Percentiles rank a stretch among this genome's conserved stretches.
These are phyloP conservation scores for Lasiurus borealis DNA, from an alignment of 2,113 vertebrate species.

Conservation along the genomic window DNA sequence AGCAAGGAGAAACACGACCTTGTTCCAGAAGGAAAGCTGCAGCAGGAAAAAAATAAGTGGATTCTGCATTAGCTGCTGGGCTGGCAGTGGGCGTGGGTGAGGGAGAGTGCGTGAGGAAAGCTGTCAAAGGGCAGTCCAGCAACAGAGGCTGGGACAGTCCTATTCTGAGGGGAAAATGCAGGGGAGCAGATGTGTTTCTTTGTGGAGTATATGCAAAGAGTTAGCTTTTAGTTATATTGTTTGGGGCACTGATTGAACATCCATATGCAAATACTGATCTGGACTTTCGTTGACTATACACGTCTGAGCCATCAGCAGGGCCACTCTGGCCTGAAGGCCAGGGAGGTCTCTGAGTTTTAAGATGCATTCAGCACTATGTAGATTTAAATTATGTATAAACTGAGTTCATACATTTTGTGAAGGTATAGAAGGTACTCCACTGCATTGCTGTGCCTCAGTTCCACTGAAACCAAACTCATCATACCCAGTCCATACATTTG, in stretches of 20 bases:
- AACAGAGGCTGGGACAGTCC: not conserved
- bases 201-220: not conserved
- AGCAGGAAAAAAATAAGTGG: not conserved
- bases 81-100: not conserved
- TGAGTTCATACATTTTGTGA: not conserved
- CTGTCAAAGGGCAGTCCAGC: not conserved
- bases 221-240: not conserved
- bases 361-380: not conserved
- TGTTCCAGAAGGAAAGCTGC: not conserved
- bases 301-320: not conserved
- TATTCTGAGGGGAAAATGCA: not conserved
- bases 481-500: not conserved
- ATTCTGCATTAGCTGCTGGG: not conserved
- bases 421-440: fast-evolving
- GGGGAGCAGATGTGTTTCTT: not conserved
- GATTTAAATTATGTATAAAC: not conserved
- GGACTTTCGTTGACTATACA: not conserved
- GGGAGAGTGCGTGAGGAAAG: not conserved
- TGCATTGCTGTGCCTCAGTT: not conserved
- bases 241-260: not conserved
- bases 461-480: not conserved
- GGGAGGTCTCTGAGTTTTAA: not conserved
- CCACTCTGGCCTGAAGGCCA: not conserved
- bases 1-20: not conserved
- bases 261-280: not conserved